These are phyloP conservation scores for Rugalucina vietnamica DNA, from an alignment of 2,888 invertebrate genomes.

Conservation along the genomic window DNA sequence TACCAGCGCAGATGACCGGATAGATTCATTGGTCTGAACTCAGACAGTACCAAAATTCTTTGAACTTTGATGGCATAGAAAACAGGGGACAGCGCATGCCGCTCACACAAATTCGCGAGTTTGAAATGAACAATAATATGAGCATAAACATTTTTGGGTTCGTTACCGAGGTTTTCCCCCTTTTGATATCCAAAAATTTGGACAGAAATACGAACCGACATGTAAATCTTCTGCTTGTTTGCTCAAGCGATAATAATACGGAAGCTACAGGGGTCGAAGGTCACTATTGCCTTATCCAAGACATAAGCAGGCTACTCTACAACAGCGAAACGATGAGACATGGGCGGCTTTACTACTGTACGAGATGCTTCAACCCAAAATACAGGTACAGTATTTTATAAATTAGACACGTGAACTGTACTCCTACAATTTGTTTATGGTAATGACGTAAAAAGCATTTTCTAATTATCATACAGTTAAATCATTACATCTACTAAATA, in stretches of 20 bases:
- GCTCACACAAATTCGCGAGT: background rate
- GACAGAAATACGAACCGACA: background rate
- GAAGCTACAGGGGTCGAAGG: background rate
- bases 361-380: background rate
- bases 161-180: background rate
- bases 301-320: background rate
- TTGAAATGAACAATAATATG: background rate
- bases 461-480: no score
- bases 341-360: background rate
- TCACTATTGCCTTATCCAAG: background rate
- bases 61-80: background rate
- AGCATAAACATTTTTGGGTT: background rate
- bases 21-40: background rate
- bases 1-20: background rate
- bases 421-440: no score
- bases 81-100: background rate
- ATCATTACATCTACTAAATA: no score
- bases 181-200: background rate
- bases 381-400: no score
- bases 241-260: background rate
- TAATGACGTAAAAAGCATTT: no score
- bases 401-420: no score
- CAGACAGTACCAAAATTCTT: background rate
- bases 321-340: background rate
- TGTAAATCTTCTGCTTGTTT: background rate